Evolutionary conservation across 1,140 invertebrate genomes (phyloP), one percentile per base, ranked within the genome.

Genomic region (Lepidurus arcticus): DNA sequence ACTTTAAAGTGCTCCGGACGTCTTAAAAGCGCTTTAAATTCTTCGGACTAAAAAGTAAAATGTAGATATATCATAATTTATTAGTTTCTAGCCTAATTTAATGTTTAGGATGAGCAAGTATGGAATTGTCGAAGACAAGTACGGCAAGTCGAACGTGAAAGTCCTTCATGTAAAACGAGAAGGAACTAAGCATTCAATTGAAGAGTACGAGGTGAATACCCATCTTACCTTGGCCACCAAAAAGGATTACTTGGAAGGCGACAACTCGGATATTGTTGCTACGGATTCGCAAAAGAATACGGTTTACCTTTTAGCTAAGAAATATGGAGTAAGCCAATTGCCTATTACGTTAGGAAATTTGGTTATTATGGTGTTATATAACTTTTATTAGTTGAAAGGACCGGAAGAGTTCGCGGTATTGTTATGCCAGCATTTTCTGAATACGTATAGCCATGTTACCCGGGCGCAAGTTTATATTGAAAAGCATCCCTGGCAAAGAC

Each of bases 271-370:
- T 74, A 83, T 85, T 73, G 81, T 85, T 42, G 92, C 92, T 1
- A 94, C 92, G 0, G 92, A 94, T 82, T 91, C 91, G 8, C 92
- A 93, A 81, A 93, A 93, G 85, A 93, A 93, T 82, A 93, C 91
- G 0, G 90, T 93, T n/a, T 93, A 93, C 82, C 82, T 93, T 42
- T 81, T 93, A 80, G 92, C 92, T 10, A 93, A 92, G 82, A 91
- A 92, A 81, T 85, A 91, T 83, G 92, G 91, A 47, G 88, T 87
- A 65, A 13, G 45, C 45, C 10, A 16, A 47, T 47, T 47, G 10
- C 16, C 16, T 47, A 11, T 47, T 47, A 5, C 7, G 45, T 47
- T 47, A 11, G 16, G 7, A 47, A 47, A 8, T 47, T 47, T 47
- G 2, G 79, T 75, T 13, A 26, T 2, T 73, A 7, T 76, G 42